Base-by-base conservation (phyloP, 2,888 invertebrate genomes). In the Eilema griseolum region DNA sequence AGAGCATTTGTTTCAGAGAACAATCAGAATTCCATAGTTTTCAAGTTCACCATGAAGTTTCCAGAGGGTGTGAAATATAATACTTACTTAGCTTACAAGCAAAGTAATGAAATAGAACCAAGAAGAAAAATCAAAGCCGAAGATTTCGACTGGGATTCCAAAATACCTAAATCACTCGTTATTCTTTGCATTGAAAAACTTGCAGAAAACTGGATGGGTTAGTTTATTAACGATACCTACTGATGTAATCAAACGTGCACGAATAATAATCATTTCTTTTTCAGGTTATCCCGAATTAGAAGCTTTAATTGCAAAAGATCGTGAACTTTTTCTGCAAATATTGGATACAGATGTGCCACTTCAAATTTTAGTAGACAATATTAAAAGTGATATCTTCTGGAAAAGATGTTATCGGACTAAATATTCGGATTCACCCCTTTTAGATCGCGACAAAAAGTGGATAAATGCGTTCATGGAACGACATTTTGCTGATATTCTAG, bases 121-220 rank as follows among this genome's bases (percentile, higher is more conserved):
- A 71, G 82, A 57, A 86, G 96, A 77, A 92, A 90, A 85, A 76
- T 96, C 26, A 88, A 93, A 75, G 83, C 96, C 0, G 96, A 96
- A 89, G 81, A 93, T 73, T 96, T 96, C 77, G 86, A 91, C 33
- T 96, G 96, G 96, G 94, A 96, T 83, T 74, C 76, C 12, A 89
- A 93, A 62, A 90, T 94, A 69, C 94, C 95, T 41, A 95, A 95
- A 75, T 79, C 93, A 8, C 90, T 96, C 57, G 88, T 91, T 14
- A 85, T 88, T 14, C 80, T 95, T 62, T 96, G 96, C 80, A 91
- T 96, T 46, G 88, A 93, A 82, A 91, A 92, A 72, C 86, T 96
- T 70, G 89, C 93, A 61, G 90, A 92, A 75, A 90, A 94, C 80
- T 95, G 95, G 95, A 83, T 83, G 74, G 95, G 95, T 95, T 77